Base-by-base conservation (phyloP, 2,797 vertebrate species). In the Somateria mollissima region DNA sequence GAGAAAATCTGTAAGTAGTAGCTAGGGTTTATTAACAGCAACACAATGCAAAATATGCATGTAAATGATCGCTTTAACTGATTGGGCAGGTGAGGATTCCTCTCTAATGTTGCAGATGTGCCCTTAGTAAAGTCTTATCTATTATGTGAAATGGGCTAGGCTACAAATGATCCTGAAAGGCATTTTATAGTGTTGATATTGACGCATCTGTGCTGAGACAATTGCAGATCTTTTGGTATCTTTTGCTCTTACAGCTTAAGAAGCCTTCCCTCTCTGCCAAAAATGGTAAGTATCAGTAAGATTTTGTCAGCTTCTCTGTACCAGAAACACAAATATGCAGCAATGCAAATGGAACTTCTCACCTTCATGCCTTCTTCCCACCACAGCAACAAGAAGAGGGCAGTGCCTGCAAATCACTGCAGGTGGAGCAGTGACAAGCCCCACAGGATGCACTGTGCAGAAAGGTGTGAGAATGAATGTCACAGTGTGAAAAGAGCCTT, bases 241-340 rank as follows among this genome's bases (percentile, higher is more conserved):
- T 72, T 97, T 77, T 83, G 67, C 92, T 93, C 84, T 96, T 93
- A 93, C 32, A 80, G 72, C 84, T 76, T 74, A 75, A 94, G 88
- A 90, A 95, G 64, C 67, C 39, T 60, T 60, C 34, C 21, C 32
- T 49, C 34, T 28, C 41, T 80, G 84, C 61, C 65, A 92, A 94
- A 92, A 89, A 77, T 94, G 94, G 86, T 56, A 91, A 77, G 12
- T 41, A 47, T 13, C 36, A 34, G 85, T 27, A 64, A 67, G 81
- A 70, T 95, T 96, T 92, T 94, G 85, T 64, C 93, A 95, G 65
- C 85, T 88, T 86, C 94, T 90, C 91, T 81, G 76, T 19, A 70
- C 87, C 87, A 89, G 92, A 95, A 65, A 20, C 78, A 79, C 24
- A 83, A 77, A 69, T 6, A 20, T 4, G 45, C n/a, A 65, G 56